These are phyloP conservation scores for Alligator mississippiensis DNA, from an alignment of 2,113 vertebrate species.

Conservation along the genomic window DNA sequence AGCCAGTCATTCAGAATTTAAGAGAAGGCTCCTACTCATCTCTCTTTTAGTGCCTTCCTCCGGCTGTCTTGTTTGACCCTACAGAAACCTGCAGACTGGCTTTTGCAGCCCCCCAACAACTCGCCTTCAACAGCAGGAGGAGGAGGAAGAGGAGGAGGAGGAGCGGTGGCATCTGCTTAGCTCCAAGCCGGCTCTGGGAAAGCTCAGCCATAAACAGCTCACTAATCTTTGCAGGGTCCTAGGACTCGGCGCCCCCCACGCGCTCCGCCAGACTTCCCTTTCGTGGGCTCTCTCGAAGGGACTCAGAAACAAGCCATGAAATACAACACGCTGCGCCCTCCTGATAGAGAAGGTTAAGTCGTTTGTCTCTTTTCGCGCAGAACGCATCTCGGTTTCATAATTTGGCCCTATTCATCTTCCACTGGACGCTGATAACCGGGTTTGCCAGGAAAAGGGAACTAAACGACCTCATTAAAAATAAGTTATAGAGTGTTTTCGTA, in stretches of 20 bases:
- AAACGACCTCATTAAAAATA: background rate
- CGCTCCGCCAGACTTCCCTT: constrained; percentile 13
- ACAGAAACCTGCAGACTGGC: rapidly evolving
- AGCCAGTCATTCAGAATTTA: background rate
- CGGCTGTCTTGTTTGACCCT: background rate
- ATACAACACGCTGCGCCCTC: background rate
- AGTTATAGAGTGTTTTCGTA: background rate
- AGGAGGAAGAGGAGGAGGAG: background rate
- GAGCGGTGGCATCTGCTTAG: background rate
- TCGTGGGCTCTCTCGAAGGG: background rate
- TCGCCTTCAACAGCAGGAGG: background rate
- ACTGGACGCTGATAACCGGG: background rate
- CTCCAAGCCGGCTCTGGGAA: background rate
- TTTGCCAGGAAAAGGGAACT: constrained; percentile 14
- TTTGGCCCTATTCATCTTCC: constrained; percentile 5
- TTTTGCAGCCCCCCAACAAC: background rate
- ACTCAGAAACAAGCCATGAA: constrained; percentile 33
- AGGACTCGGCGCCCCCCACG: background rate
- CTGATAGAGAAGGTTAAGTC: constrained; percentile 17
- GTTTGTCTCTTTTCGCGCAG: constrained; percentile 29
- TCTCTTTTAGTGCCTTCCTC: background rate
- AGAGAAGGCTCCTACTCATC: background rate
- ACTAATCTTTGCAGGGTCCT: constrained; percentile 20
- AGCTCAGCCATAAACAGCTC: constrained; percentile 4
- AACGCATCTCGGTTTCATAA: background rate